Evolutionary conservation across 2,113 vertebrate genomes (phyloP).

Genomic region (Piprites chloris): DNA sequence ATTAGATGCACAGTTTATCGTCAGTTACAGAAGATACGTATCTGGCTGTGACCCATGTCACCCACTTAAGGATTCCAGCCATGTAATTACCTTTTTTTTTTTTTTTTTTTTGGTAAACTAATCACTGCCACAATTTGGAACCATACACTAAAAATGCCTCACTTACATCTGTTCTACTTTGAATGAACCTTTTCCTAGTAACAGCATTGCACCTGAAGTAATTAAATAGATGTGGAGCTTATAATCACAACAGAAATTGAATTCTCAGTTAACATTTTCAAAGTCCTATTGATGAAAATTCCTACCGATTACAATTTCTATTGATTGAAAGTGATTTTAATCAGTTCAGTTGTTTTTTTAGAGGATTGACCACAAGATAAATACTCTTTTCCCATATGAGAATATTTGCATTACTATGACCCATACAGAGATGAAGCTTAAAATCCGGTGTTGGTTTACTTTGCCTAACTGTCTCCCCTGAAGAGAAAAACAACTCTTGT

Average conservation of each 20-base stretch:
- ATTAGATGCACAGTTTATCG: not conserved
- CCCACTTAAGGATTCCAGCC: not conserved
- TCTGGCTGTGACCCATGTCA: not conserved
- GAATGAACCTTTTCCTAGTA: conserved; percentile 4
- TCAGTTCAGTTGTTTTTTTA: conserved; percentile 16
- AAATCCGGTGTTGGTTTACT: not conserved
- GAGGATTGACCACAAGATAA: conserved; percentile 32
- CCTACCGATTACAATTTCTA: not conserved
- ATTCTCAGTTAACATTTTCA: conserved; percentile 10
- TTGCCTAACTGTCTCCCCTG: not conserved
- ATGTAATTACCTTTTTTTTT: not conserved
- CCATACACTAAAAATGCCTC: not conserved
- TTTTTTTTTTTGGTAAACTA: not conserved
- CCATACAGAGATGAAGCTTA: not conserved
- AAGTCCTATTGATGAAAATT: conserved; percentile 29
- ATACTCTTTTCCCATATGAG: conserved; percentile 1
- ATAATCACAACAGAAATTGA: conserved; percentile 23
- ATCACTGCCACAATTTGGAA: not conserved
- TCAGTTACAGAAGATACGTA: not conserved
- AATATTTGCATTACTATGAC: conserved; percentile 2
- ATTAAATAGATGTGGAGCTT: conserved; percentile 12
- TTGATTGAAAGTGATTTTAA: conserved; percentile 42
- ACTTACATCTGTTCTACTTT: not conserved
- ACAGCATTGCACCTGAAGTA: not conserved
- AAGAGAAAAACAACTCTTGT: not conserved